Evolutionary conservation across 2,888 invertebrate genomes (phyloP).

Genomic region (Cheilosia urbana): DNA sequence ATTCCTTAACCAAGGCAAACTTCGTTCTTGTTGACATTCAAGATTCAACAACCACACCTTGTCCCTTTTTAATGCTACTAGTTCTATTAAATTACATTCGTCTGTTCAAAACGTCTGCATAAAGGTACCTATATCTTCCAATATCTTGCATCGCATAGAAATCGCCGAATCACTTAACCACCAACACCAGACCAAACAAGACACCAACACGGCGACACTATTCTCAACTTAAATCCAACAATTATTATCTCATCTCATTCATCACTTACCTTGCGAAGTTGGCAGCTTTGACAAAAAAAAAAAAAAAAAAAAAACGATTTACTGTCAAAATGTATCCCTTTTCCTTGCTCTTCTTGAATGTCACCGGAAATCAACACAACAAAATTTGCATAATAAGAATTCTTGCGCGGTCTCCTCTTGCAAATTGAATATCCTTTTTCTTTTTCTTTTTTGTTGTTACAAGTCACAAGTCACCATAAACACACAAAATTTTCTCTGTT

Average conservation of each 20-base stretch:
- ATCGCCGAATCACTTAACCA: too few relatives aligned
- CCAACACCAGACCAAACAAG: too few relatives aligned
- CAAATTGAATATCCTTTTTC: conserved; percentile 12
- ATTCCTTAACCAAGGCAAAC: too few relatives aligned
- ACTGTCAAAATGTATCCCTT: conserved; percentile 4
- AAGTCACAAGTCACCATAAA: conserved; percentile 32
- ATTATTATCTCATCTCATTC: neutral
- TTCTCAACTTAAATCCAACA: neutral
- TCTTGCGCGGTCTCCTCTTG: conserved; percentile 14
- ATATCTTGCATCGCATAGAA: too few relatives aligned
- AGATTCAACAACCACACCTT: too few relatives aligned
- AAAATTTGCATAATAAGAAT: conserved; percentile 13
- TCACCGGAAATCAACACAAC: conserved; percentile 22
- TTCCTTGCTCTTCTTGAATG: conserved; percentile 4
- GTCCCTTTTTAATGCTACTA: too few relatives aligned
- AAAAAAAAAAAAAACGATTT: neutral
- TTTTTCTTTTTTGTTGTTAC: neutral
- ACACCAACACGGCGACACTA: too few relatives aligned
- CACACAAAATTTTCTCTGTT: neutral
- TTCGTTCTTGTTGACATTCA: too few relatives aligned
- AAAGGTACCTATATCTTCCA: too few relatives aligned
- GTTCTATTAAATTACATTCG: too few relatives aligned
- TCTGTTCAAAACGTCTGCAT: too few relatives aligned
- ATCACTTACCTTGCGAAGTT: conserved; percentile 8
- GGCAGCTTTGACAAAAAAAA: neutral